Base-by-base conservation (phyloP, 2,797 vertebrate genomes). In the Phoxinus dragarum region DNA sequence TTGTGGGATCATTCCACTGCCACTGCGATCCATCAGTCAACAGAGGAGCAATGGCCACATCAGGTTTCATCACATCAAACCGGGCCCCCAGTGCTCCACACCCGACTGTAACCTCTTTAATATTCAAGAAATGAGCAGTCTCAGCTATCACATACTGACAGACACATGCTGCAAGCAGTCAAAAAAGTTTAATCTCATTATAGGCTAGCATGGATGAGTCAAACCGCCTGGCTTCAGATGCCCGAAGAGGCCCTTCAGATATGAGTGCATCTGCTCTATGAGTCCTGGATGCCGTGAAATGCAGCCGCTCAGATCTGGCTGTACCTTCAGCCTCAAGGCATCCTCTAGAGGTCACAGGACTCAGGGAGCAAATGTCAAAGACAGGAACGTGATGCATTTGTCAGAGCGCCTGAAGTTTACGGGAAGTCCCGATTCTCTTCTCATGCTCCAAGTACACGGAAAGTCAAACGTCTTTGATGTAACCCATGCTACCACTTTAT, bases 121-220 rank as follows among this genome's bases (percentile, higher is more conserved):
- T 82, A 86, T 86, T 82, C 80, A 82, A 73, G 40, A 82, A 86
- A 77, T 81, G 66, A 77, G 85, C 80, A 69, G 52, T 17, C 80
- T 71, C 80, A 66, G 80, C 85, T 86, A 82, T 82, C 75, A 44
- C 81, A 83, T 17, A 61, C 78, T 80, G 82, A 84, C 86, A 87
- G 86, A 81, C 86, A 74, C 86, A 84, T 87, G 82, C 86, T 75
- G 86, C 49, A 80, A 87, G 86, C 82, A 84, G 86, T 84, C 86
- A 81, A 56, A 87, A 85, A 84, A 81, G 77, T 87, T 84, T 84
- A 87, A 87, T 87, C 86, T 87, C 40, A 80, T 84, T 87, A 87
- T 73, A 66, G 47, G 79, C 76, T 84, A 54, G 86, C 49, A 87
- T 52, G 61, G 77, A 54, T 81, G 71, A 76, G 86, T 80, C 77